Evolutionary conservation across 2,797 vertebrate genomes (phyloP).

Genomic region (Gila robusta): DNA sequence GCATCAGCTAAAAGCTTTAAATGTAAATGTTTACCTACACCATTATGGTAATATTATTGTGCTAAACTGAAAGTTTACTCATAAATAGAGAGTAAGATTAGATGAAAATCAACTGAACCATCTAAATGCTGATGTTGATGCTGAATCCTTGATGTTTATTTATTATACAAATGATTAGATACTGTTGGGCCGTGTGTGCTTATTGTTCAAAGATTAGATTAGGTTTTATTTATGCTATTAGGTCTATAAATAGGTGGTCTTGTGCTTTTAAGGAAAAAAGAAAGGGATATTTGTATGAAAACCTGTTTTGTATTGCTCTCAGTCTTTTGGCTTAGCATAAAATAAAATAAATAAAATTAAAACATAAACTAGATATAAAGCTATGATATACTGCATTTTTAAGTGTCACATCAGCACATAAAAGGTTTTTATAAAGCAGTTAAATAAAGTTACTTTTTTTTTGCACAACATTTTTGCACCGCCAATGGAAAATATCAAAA

Average conservation of each 20-base stretch:
- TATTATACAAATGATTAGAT: conserved; percentile 1
- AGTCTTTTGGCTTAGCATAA: background rate
- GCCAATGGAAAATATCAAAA: background rate
- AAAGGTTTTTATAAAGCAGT: background rate
- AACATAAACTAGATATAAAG: background rate
- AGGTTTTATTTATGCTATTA: conserved; percentile 2
- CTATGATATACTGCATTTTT: background rate
- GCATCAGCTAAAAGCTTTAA: conserved; percentile 24
- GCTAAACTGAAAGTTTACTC: conserved; percentile 12
- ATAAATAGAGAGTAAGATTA: background rate
- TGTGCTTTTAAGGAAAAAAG: background rate
- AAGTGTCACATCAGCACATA: background rate
- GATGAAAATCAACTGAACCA: background rate
- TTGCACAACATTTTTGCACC: background rate
- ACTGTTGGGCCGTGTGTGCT: background rate
- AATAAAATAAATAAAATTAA: too few relatives aligned
- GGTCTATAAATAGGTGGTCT: background rate
- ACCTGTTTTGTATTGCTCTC: background rate
- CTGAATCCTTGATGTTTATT: background rate
- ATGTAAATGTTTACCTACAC: conserved; percentile 20
- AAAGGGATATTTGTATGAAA: background rate
- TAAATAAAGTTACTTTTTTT: background rate
- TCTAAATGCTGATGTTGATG: background rate
- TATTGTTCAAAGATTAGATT: background rate
- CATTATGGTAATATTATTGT: background rate